Base-by-base conservation (phyloP, 2,113 vertebrate species). In the Turnix velox region DNA sequence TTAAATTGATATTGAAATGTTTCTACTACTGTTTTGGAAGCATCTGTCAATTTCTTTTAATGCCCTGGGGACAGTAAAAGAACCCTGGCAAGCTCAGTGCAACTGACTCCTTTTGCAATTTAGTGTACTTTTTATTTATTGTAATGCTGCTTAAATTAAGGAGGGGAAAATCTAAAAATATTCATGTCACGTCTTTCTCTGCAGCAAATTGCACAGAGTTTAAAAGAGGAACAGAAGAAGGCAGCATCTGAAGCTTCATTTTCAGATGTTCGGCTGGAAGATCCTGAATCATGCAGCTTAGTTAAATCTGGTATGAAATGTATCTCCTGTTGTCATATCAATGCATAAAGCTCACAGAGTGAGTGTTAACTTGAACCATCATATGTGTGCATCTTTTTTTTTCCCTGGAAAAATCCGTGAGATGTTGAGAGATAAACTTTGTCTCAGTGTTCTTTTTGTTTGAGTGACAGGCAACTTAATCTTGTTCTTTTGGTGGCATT, bases 181-280 rank as follows among this genome's bases (percentile, higher is more conserved):
- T 68, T 39, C 84, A 48, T 45, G 37, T 7, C 88, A 9, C 88
- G 4, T 80, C 75, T 95, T 97, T 48, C 52, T 84, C 81, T 93
- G 52, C 69, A 99, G 99, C 98, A 98, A 98, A 99, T 99, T 74
- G 99, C 99, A 93, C 98, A 98, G 97, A 99, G 99, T 93, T 98
- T 99, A 92, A 99, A 99, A 96, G 99, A 99, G 55, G 99, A 99
- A 71, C 98, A 99, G 97, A 98, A 97, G 97, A 99, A 98, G 90
- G 31, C 97, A 84, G 96, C 96, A 24, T 96, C 98, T 48, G 98
- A 98, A 88, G 73, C 98, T 57, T 97, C 97, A 0, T 99, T 99
- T 98, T 98, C 99, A 55, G 98, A 99, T 69, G 98, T 99, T 62
- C 98, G 91, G 59, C 97, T 99, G 42, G 99, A 99, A 94, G 98